Evolutionary conservation across 1,140 invertebrate genomes (phyloP).

Genomic region (Sycobia sp.): DNA sequence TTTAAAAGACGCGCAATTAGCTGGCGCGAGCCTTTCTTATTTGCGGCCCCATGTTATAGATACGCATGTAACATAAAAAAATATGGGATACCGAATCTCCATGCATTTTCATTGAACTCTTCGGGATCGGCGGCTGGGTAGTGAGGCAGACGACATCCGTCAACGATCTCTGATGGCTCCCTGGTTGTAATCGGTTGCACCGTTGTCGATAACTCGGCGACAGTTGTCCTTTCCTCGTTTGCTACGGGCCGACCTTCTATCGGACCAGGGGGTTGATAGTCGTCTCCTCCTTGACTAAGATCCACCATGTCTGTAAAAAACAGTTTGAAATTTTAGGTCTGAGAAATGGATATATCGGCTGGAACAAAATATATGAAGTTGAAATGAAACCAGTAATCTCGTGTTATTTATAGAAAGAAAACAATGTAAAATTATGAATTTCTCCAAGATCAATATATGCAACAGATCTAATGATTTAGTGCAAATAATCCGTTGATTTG

Average conservation of each 20-base stretch:
- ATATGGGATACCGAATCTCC: constrained; percentile 64
- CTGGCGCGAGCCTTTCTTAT: too few relatives aligned
- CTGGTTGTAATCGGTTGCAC: constrained; percentile 27
- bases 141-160: constrained; percentile 53
- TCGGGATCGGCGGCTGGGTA: constrained; percentile 53
- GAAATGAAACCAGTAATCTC: too few relatives aligned
- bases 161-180: constrained; percentile 40
- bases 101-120: constrained; percentile 45
- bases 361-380: too few relatives aligned
- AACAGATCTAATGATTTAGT: too few relatives aligned
- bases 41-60: too few relatives aligned
- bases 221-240: background rate
- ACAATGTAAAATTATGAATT: too few relatives aligned
- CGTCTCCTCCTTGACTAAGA: background rate
- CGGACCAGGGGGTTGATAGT: background rate
- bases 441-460: too few relatives aligned
- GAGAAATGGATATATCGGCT: background rate
- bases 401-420: too few relatives aligned
- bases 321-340: background rate
- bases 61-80: too few relatives aligned
- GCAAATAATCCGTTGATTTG: too few relatives aligned
- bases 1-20: too few relatives aligned
- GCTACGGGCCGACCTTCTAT: background rate
- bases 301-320: constrained; percentile 14
- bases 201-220: background rate